Conservation (phyloP, 1,140 invertebrate genomes). For the Chymomyza costata region DNA sequence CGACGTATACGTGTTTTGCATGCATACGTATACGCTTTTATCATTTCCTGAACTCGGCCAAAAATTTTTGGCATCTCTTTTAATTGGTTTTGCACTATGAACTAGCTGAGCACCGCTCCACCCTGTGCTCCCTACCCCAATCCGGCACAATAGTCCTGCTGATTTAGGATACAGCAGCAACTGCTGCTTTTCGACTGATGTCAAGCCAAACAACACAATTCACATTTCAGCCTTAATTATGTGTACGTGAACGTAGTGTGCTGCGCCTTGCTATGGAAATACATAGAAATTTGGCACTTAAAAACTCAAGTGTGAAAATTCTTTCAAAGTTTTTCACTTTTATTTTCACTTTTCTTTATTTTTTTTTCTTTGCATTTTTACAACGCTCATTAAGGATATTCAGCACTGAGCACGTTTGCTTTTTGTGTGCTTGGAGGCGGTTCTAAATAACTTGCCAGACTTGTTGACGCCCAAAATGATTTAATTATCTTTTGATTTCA, state of each 20-base stretch:
- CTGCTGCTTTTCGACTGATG: too few species aligned
- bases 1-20: constrained; percentile 64
- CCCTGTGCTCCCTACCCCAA: too few species aligned
- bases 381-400: constrained; percentile 1
- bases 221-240: constrained; percentile 43
- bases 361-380: constrained; percentile 9
- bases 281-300: constrained; percentile 16
- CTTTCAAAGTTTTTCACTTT: not conserved
- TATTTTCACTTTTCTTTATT: too few species aligned
- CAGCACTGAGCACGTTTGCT: too few species aligned
- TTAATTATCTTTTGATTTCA: constrained; percentile 61
- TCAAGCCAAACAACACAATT: not conserved
- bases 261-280: not conserved
- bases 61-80: constrained; percentile 48
- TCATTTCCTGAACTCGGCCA: constrained; percentile 12
- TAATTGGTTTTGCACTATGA: constrained; percentile 54
- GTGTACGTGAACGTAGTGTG: constrained; percentile 12
- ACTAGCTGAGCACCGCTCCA: too few species aligned
- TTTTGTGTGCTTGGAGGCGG: not conserved
- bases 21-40: constrained; percentile 5
- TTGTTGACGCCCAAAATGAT: constrained; percentile 31
- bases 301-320: constrained; percentile 3
- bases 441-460: constrained; percentile 35
- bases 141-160: too few species aligned
- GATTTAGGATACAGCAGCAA: too few species aligned